A percentile compares a stretch with the other conserved stretches of the same genome.
These are phyloP conservation scores for Centruroides sculpturatus DNA, from an alignment of 1,140 invertebrate genomes.

Conservation along the genomic window DNA sequence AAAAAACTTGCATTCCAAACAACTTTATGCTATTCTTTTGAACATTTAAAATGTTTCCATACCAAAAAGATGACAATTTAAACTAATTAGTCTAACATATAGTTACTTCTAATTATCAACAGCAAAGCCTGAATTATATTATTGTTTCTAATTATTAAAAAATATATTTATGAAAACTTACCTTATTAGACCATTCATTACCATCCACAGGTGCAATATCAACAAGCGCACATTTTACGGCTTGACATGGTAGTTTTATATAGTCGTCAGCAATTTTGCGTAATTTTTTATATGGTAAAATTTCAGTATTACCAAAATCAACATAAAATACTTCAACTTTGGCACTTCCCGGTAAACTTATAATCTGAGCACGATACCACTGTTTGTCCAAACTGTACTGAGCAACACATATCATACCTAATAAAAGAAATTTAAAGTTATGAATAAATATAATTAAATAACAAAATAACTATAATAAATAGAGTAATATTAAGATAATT, in stretches of 20 bases:
- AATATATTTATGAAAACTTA: not conserved
- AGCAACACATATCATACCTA: conserved; percentile 35
- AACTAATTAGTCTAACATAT: too few species aligned
- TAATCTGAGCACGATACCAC: conserved; percentile 34
- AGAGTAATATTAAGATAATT: too few species aligned
- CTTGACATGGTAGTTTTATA: conserved; percentile 7
- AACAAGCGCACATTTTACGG: conserved; percentile 5
- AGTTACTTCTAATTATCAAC: too few species aligned
- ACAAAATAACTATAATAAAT: not conserved
- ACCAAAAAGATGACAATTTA: too few species aligned
- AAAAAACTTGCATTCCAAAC: too few species aligned
- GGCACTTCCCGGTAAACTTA: conserved; percentile 23
- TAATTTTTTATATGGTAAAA: conserved; percentile 23
- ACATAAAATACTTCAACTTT: conserved; percentile 34
- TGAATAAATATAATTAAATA: not conserved
- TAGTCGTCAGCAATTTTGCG: conserved; percentile 19
- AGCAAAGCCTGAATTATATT: too few species aligned
- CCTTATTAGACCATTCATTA: conserved; percentile 2
- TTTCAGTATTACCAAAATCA: conserved; percentile 32
- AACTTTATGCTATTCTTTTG: too few species aligned
- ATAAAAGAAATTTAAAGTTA: not conserved
- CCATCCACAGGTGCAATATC: not conserved
- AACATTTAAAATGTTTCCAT: too few species aligned
- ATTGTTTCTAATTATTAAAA: too few species aligned
- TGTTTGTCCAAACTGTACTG: conserved; percentile 23